Conservation (phyloP, 1,140 invertebrate genomes). For the Aphis gossypii region DNA sequence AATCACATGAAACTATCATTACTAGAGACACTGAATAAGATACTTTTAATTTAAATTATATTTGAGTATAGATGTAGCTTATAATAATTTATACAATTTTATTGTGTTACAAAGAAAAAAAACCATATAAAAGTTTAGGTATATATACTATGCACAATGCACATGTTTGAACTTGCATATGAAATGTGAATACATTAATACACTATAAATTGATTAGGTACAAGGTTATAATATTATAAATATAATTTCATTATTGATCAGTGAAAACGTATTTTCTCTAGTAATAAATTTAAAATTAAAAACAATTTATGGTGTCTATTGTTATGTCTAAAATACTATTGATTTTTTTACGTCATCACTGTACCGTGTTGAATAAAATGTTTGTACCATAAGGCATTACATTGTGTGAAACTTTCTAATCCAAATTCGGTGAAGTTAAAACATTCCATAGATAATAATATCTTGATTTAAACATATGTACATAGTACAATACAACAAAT, state of each 20-base stretch:
- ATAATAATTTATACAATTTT: neutral
- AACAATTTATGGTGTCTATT: conserved; percentile 18
- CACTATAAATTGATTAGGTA: neutral
- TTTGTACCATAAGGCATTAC: neutral
- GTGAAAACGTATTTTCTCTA: neutral
- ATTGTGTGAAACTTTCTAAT: conserved; percentile 1
- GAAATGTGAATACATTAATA: neutral
- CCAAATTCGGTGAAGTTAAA: conserved; percentile 30
- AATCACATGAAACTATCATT: neutral
- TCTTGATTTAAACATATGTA: neutral
- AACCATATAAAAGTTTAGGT: neutral
- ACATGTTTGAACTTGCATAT: neutral
- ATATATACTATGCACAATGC: neutral
- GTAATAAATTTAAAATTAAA: conserved; percentile 19
- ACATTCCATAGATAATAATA: conserved; percentile 6
- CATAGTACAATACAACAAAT: neutral
- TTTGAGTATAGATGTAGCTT: neutral
- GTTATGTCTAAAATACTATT: neutral
- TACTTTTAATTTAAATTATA: neutral
- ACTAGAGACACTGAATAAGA: neutral
- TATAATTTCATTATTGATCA: neutral
- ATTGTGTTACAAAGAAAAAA: neutral
- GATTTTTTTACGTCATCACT: conserved; percentile 4
- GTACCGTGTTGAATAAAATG: neutral
- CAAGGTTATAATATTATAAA: neutral